A percentile compares a stretch with the other conserved stretches of the same genome.
Conservation (phyloP, 2,113 vertebrate genomes). For the Rafetus swinhoei region DNA sequence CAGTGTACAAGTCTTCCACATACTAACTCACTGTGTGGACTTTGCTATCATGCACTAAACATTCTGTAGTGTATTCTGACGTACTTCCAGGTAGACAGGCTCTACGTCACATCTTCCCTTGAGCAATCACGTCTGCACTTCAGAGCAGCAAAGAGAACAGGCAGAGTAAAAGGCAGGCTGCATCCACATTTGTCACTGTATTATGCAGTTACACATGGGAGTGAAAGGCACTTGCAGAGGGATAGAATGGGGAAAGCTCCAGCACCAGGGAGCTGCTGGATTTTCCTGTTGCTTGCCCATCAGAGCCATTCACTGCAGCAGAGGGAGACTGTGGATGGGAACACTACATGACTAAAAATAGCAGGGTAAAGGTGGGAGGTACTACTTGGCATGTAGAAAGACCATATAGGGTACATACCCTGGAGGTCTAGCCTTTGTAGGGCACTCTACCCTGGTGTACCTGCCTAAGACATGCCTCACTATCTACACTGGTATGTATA, state of each 20-base stretch:
- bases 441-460: too few relatives aligned
- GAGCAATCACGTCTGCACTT: background rate
- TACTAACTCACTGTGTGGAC: background rate
- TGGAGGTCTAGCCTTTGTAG: background rate
- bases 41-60: background rate
- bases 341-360: background rate
- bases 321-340: background rate
- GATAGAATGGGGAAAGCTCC: background rate
- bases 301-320: background rate
- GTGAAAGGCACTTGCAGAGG: background rate
- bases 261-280: background rate
- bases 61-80: background rate
- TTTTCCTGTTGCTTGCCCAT: background rate
- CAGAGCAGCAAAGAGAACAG: too few relatives aligned
- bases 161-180: background rate
- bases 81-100: background rate
- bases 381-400: background rate
- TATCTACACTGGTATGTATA: background rate
- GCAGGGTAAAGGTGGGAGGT: background rate
- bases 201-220: background rate
- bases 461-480: background rate
- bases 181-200: background rate
- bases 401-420: background rate
- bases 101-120: background rate
- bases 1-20: background rate